phyloP scores from a whole-genome alignment of 2,113 vertebrate species.

The Eolophus roseicapilla region DNA sequence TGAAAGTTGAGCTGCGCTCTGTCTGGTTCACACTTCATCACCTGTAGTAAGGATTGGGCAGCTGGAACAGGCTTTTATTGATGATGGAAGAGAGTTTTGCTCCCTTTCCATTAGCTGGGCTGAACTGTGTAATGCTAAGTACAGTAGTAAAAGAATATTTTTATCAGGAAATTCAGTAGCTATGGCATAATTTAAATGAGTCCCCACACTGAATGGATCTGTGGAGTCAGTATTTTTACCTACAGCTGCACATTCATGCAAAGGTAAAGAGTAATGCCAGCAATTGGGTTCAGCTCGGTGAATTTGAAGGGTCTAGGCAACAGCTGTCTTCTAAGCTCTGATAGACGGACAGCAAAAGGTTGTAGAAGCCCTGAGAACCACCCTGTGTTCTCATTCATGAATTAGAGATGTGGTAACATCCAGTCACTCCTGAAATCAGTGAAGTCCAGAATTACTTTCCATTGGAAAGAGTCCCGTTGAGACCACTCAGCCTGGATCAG shows the following conservation, averaged over 20 bases:
- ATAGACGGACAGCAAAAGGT: background rate
- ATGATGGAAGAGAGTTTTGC: background rate
- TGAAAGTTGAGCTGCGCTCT: slow-evolving; percentile 37
- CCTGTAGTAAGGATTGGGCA: background rate
- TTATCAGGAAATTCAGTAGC: slow-evolving; percentile 27
- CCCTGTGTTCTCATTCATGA: background rate
- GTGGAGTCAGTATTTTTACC: background rate
- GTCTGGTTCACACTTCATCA: slow-evolving; percentile 50
- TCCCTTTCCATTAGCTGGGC: background rate
- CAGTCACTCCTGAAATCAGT: background rate
- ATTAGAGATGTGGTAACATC: background rate
- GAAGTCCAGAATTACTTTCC: background rate
- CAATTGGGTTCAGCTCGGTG: background rate
- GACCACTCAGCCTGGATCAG: background rate
- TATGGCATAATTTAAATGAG: background rate
- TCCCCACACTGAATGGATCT: background rate
- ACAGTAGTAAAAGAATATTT: background rate
- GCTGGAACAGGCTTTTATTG: background rate
- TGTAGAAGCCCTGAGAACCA: background rate
- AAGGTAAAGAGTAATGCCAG: background rate
- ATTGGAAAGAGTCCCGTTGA: background rate
- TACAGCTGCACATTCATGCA: background rate
- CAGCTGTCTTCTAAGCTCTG: background rate
- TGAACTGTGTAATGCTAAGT: background rate
- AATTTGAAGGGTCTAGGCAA: background rate